Evolutionary conservation across 2,113 vertebrate species (phyloP), one percentile per base, ranked within the genome.

Genomic region (Oxyruncus cristatus): DNA sequence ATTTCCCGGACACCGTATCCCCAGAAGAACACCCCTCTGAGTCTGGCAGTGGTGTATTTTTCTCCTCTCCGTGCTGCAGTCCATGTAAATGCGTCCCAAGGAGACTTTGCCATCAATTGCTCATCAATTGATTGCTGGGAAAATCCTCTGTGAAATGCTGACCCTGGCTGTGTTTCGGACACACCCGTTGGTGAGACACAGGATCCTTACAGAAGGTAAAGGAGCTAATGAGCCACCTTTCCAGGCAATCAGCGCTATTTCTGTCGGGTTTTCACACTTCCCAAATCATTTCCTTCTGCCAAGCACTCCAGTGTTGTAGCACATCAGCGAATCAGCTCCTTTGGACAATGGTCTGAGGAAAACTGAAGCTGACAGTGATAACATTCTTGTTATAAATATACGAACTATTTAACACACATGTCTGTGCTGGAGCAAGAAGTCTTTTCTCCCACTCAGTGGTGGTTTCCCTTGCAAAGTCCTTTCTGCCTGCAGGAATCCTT

Each of bases 141-240:
- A 79, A 41, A 74, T 18, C 58, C 52, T 39, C 73, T 10, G 27
- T 0, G 2, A 65, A 68, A 4, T 6, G 17, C 33, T 44, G 47
- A 35, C 55, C 58, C 50, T 24, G 67, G 46, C 4, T 61, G 21
- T 7, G 17, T 26, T 67, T 65, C 62, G 72, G 50, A 42, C 0
- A 0, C 28, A 3, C 3, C 49, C 2, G 0, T 5, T 42, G 52
- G 30, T 63, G 78, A 80, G 39, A 11, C 2, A 6, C 6, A 15
- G 50, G 47, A 62, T 67, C 77, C 49, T 89, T 71, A 24, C 2
- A 5, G 58, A 53, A 62, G 62, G 35, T 65, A 74, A 59, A 72
- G 55, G 84, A 84, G 44, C 44, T 52, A 74, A 74, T 28, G 62
- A 94, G 50, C 63, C 63, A 39, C 35, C 62, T 85, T 70, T 59